A percentile compares a stretch with the other conserved stretches of the same genome.
Evolutionary conservation across 30 jellyfish, hydroid and myxozoan species (phyloP).

Genomic region (Aurelia sp.): DNA sequence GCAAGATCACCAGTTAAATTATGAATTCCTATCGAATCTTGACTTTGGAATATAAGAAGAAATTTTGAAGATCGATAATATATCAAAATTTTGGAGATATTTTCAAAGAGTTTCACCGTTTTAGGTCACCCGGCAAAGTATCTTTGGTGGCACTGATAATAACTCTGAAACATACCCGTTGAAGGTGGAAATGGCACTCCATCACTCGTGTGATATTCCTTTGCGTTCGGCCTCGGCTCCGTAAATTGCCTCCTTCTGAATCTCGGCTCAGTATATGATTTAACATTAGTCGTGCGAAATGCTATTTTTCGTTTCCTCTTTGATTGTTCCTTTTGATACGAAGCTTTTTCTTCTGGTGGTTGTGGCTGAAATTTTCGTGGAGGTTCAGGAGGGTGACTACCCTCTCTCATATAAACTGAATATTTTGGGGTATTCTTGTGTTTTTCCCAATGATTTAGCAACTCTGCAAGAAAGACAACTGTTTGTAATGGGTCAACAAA

Average conservation of each 20-base stretch:
- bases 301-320: constrained; percentile 1
- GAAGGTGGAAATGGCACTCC: constrained; percentile 84
- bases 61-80: too few relatives aligned
- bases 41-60: too few relatives aligned
- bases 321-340: neutral
- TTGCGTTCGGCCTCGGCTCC: constrained; percentile 74
- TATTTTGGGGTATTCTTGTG: constrained; percentile 42
- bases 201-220: constrained; percentile 85
- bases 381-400: constrained; percentile 10
- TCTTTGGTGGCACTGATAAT: neutral
- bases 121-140: too few relatives aligned
- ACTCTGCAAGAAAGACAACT: constrained; percentile 18
- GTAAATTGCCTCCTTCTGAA: constrained; percentile 22
- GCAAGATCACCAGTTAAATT: too few relatives aligned
- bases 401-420: constrained; percentile 1
- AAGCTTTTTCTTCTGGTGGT: neutral
- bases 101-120: too few relatives aligned
- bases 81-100: too few relatives aligned
- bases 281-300: constrained; percentile 25
- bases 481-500: too few relatives aligned
- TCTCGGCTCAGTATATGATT: constrained; percentile 23
- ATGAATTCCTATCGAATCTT: too few relatives aligned
- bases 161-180: constrained; percentile 58
- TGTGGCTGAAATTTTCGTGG: constrained; percentile 7
- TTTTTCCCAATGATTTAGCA: constrained; percentile 69